Base-by-base conservation (phyloP, 2,113 vertebrate species). In the Solea senegalensis region DNA sequence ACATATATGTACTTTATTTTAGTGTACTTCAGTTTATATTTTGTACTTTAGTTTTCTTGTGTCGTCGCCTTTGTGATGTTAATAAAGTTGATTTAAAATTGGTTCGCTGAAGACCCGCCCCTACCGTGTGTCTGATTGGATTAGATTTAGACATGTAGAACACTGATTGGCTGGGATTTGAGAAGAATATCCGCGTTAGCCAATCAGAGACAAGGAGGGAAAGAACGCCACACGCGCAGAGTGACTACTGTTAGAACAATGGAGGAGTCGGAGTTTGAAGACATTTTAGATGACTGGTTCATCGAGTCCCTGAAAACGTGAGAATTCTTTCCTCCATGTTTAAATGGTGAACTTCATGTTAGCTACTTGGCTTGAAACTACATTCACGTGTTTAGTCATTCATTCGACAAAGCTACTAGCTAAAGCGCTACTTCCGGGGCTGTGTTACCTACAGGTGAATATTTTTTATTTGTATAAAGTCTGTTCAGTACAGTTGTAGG, bases 231-330 rank as follows among this genome's bases (percentile, higher is more conserved):
- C 44, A 34, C 3, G 8, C 44, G 44, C 21, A 21, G 1, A 21
- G 21, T 21, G 11, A 28, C 12, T 2, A 11, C 14, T 40, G 15
- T 34, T 12, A 12, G 27, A 15, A 5, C 3, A 8, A 87, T 81
- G 71, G 72, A 80, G 1, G 72, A 67, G 0, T 1, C 45, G 0
- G 80, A 88, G 34, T 54, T 57, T 27, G 90, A 90, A 0, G 88
- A 92, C 52, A 41, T 92, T 63, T 39, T 88, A 66, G 92, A 94
- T 0, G 88, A 92, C 53, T 93, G 92, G 91, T 91, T 93, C 28
- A 90, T 94, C 9, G 87, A 93, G 56, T 91, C 93, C 0, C 68
- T 92, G 39, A 89, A 84, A 72, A 86, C 76, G 92, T 94, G 78
- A 92, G 91, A 11, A n/a, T 39, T 11, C 4, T 6, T 1, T 10